Base-by-base conservation (phyloP, 2,888 invertebrate genomes). In the Anarsia innoxiella region DNA sequence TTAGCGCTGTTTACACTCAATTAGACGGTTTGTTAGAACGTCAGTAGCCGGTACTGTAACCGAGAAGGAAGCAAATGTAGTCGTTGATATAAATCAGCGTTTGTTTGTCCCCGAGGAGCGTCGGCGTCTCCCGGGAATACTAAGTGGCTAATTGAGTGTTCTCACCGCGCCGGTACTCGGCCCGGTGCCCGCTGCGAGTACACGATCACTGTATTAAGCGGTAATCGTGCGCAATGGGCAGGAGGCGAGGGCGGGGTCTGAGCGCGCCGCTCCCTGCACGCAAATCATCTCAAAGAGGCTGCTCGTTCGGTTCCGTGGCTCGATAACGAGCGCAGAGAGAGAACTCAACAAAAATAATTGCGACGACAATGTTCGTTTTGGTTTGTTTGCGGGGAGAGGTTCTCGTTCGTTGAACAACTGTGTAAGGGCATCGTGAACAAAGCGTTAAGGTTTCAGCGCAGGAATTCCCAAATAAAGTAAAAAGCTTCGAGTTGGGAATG, bases 91-190 rank as follows among this genome's bases (percentile, higher is more conserved):
- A 12, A 23, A 32, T 32, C 32, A 23, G 32, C 23, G 19, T n/a
- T n/a, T n/a, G n/a, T n/a, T n/a, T n/a, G n/a, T n/a, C n/a, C n/a
- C n/a, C n/a, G n/a, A n/a, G n/a, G n/a, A n/a, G n/a, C n/a, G n/a
- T n/a, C n/a, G n/a, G 42, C 39, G 48, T 34, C 23, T 26, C 45
- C 41, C 14, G 46, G 51, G 57, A 56, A 56, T 56, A 59, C 54
- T 52, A 51, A 57, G 42, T 48, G 45, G 44, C 39, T 55, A 55
- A 56, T 53, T 53, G 48, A 49, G 40, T 46, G 29, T 2, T 15
- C 13, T 5, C n/a, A 19, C 8, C 10, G 28, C 10, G 23, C 8
- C 19, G 19, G 19, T 8, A 19, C 19, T 19, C 19, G 19, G 4
- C 3, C 19, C 19, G 19, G 4, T 11, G 12, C 5, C 1, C 27